Percentiles rank a stretch among this genome's conserved stretches.
These are phyloP conservation scores for Cyprinodon diabolis DNA, from an alignment of 2,797 vertebrate genomes.

Conservation along the genomic window DNA sequence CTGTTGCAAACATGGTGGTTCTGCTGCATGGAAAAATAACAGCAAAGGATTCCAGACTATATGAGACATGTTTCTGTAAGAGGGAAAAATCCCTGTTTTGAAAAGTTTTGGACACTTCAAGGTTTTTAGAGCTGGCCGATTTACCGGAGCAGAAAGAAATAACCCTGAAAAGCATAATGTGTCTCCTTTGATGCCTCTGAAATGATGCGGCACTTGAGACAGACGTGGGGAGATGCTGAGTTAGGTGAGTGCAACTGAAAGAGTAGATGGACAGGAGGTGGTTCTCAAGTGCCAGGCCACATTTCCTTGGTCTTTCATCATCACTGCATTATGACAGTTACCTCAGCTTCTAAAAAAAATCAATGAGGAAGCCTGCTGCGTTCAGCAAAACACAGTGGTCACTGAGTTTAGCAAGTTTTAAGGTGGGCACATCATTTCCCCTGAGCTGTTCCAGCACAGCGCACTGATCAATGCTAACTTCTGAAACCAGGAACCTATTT, in stretches of 20 bases:
- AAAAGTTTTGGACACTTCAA: background rate
- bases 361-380: slow-evolving; percentile 19
- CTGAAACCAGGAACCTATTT: slow-evolving; percentile 29
- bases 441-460: slow-evolving; percentile 9
- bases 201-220: background rate
- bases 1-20: too few relatives aligned
- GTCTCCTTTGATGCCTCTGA: slow-evolving; percentile 12
- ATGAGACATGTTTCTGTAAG: background rate
- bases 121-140: background rate
- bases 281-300: slow-evolving; percentile 10
- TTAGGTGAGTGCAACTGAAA: slow-evolving; percentile 4
- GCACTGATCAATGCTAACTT: slow-evolving; percentile 55
- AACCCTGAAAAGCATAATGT: background rate
- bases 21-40: background rate
- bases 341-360: slow-evolving; percentile 22
- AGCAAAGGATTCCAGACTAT: background rate
- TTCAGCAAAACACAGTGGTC: background rate
- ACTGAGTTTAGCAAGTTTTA: background rate
- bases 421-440: background rate
- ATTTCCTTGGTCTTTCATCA: slow-evolving; percentile 32
- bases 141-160: background rate
- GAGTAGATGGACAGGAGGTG: background rate
- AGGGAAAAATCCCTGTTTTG: background rate
- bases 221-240: background rate
- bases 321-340: slow-evolving; percentile 16